A percentile compares a stretch with the other conserved stretches of the same genome.
Evolutionary conservation across 30 jellyfish, hydroid and myxozoan genomes (phyloP).

Genomic region (Catostylus mosaicus): DNA sequence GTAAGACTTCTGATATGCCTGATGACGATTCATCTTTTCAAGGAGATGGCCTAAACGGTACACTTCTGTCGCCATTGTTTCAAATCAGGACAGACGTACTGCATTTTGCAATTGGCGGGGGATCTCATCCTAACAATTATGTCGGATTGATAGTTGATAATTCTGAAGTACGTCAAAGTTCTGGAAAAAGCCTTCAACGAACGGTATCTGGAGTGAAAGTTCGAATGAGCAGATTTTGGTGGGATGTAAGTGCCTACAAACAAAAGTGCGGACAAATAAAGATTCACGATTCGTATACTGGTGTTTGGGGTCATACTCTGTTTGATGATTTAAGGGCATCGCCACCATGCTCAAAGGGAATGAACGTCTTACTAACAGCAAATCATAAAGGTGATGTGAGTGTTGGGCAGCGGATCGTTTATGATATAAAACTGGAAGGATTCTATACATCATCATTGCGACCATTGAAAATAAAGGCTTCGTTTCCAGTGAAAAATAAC

Average conservation of each 20-base stretch:
- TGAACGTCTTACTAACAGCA: constrained; percentile 7
- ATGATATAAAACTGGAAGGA: constrained; percentile 12
- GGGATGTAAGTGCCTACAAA: constrained; percentile 51
- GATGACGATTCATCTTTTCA: not conserved
- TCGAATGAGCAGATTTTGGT: constrained; percentile 48
- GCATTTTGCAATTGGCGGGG: constrained; percentile 58
- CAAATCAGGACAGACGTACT: constrained; percentile 39
- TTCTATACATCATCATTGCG: constrained; percentile 38
- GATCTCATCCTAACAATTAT: constrained; percentile 35
- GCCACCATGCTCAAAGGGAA: constrained; percentile 58
- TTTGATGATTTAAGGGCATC: constrained; percentile 40
- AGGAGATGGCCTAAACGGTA: constrained; percentile 53
- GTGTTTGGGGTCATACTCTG: constrained; percentile 32
- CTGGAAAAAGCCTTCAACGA: constrained; percentile 18
- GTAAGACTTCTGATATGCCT: not conserved
- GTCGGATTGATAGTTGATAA: constrained; percentile 37
- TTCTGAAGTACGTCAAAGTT: not conserved
- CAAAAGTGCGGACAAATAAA: constrained; percentile 46
- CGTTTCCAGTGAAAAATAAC: constrained; percentile 6
- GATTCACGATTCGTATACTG: constrained; percentile 18
- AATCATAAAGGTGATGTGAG: not conserved
- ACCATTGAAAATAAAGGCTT: not conserved
- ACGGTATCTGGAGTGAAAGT: not conserved
- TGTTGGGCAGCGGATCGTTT: constrained; percentile 7
- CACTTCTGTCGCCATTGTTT: constrained; percentile 43